phyloP scores from a whole-genome alignment of 35 echinoderm and acorn worm genomes.

The Patiria miniata region DNA sequence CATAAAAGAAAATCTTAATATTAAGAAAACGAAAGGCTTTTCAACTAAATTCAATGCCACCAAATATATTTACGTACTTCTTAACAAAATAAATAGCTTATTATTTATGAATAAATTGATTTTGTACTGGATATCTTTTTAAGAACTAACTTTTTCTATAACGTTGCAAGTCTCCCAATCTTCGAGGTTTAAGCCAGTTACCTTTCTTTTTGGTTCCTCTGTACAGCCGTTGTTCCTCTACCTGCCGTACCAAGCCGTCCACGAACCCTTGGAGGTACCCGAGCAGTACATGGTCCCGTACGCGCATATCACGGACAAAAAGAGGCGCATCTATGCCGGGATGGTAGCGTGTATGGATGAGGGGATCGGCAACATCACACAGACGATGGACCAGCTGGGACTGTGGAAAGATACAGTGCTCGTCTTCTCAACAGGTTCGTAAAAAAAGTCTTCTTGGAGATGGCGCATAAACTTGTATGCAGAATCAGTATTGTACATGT shows the following conservation, averaged over 20 bases:
- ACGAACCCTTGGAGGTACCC: slow-evolving; percentile 51
- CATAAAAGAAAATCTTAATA: no score
- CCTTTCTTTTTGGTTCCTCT: background rate
- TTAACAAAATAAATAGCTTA: no score
- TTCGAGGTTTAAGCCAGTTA: background rate
- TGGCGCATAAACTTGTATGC: background rate
- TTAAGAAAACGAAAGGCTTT: no score
- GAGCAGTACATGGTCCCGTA: slow-evolving; percentile 30
- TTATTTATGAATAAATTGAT: no score
- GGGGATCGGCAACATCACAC: slow-evolving; percentile 41
- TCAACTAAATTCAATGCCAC: no score
- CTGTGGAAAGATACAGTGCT: slow-evolving; percentile 72
- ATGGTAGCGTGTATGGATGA: slow-evolving; percentile 55
- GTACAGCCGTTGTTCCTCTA: slow-evolving; percentile 67
- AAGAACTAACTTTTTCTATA: no score
- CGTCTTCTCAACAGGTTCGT: slow-evolving; percentile 83
- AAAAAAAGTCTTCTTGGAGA: background rate
- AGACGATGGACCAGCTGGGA: background rate
- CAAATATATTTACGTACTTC: no score
- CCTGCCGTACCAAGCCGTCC: slow-evolving; percentile 72
- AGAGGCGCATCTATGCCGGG: background rate
- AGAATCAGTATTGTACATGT: background rate
- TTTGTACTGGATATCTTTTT: no score
- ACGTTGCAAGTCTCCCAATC: no score
- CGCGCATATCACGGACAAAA: background rate